Evolutionary conservation across 2,113 vertebrate genomes (phyloP).

Genomic region (Prietella phreatophila): DNA sequence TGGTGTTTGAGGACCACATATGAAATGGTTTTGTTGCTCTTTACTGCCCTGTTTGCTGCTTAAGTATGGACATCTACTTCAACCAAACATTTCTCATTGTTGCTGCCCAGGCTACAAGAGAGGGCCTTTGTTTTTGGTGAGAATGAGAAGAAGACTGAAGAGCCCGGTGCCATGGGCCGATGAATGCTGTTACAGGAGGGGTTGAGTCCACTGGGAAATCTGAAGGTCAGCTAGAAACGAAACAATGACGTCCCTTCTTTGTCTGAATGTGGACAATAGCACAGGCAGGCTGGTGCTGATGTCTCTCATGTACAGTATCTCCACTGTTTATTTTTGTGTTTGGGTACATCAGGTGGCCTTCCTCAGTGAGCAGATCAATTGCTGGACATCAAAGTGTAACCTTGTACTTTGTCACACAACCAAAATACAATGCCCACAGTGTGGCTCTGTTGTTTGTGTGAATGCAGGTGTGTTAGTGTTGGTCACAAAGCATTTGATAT

Average conservation of each 20-base stretch:
- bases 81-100: conserved; percentile 42
- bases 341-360: conserved; percentile 39
- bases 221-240: conserved; percentile 55
- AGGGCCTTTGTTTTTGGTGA: conserved; percentile 37
- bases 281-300: conserved; percentile 16
- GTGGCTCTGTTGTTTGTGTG: conserved; percentile 21
- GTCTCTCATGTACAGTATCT: conserved; percentile 7
- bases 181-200: conserved; percentile 33
- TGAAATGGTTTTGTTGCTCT: conserved; percentile 28
- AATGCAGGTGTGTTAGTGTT: conserved; percentile 6
- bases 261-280: conserved; percentile 37
- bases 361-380: conserved; percentile 14
- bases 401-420: conserved; percentile 14
- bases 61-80: conserved; percentile 22
- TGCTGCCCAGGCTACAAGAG: conserved; percentile 35
- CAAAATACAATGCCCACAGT: conserved; percentile 4
- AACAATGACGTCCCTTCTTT: conserved; percentile 47
- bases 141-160: conserved; percentile 33
- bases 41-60: conserved; percentile 32
- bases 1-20: conserved; percentile 31
- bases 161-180: conserved; percentile 8
- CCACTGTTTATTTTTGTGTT: conserved; percentile 48
- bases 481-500: not conserved
- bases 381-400: conserved; percentile 20
- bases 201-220: conserved; percentile 42